Conservation (phyloP, 2,888 invertebrate genomes). For the Eustalomyia histrio region DNA sequence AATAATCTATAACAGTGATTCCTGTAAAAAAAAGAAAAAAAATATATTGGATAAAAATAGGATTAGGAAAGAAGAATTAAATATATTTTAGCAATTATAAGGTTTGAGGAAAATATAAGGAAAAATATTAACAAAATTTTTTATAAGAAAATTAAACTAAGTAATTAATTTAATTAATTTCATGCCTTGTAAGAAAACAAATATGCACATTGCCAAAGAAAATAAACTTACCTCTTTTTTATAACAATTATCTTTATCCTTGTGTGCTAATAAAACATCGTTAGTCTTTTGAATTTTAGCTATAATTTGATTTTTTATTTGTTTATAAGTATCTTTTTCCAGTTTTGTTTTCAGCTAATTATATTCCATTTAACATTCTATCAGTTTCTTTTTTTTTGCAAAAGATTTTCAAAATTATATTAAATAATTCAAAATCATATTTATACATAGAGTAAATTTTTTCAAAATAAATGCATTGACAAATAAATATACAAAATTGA, state of each 20-base stretch:
- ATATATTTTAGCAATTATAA: neutral
- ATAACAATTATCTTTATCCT: neutral
- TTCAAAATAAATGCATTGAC: conserved; percentile 49
- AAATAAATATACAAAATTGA: conserved; percentile 28
- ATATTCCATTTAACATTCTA: conserved; percentile 11
- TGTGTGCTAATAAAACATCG: neutral
- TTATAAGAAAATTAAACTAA: neutral
- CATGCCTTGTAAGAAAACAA: neutral
- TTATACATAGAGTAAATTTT: conserved; percentile 7
- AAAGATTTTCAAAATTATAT: conserved; percentile 51
- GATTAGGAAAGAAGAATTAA: neutral
- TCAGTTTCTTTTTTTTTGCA: conserved; percentile 21
- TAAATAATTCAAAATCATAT: conserved; percentile 10
- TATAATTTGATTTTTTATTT: conserved; percentile 62
- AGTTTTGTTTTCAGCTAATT: conserved; percentile 33
- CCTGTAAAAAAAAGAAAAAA: conserved; percentile 59
- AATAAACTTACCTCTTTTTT: conserved; percentile 3
- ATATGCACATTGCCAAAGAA: neutral
- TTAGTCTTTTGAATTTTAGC: conserved; percentile 44
- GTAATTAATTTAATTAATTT: neutral
- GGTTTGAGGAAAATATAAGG: neutral
- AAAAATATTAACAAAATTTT: neutral
- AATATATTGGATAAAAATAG: neutral
- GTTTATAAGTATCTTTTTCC: conserved; percentile 52
- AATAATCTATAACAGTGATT: conserved; percentile 60